Base-by-base conservation (phyloP, 2,797 vertebrate species). In the Pterois miles region DNA sequence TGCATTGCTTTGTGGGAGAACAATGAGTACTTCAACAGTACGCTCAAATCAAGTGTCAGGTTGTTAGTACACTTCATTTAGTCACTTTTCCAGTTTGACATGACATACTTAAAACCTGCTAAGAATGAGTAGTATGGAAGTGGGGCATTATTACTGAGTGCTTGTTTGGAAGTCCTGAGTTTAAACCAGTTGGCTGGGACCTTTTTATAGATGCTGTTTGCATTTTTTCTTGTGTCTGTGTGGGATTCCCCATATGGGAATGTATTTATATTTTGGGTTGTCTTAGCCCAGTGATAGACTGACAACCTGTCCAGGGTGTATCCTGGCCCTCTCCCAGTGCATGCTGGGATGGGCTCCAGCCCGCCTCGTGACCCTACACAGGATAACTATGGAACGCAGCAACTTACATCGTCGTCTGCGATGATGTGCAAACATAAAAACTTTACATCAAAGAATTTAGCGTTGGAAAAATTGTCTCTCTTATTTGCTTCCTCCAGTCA, bases 271-370 rank as follows among this genome's bases (percentile, higher is more conserved):
- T 18, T 62, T 22, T 78, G 18, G 54, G 59, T 34, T 59, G 20
- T 50, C 29, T 60, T 43, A 29, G n/a, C 31, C 22, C 22, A 36
- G 50, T 56, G 34, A 54, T 68, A 9, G 1, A 46, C 27, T 56
- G 71, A n/a, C 29, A 64, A 2, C 36, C 25, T 22, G 23, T 11
- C 23, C 59, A 29, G 22, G 46, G 31, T 38, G 20, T 53, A 11
- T 50, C 22, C 22, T 64, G 59, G 33, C 46, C 31, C 36, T 53
- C 43, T 53, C 22, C 27, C 63, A 66, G 46, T 56, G 59, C 33
- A 74, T 43, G 27, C 73, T 71, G 70, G 38, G 46, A 74, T 56
- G 8, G 3, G 6, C 74, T 58, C 33, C 34, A 48, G 63, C 4
- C 29, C 2, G 10, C 29, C 23, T 33, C 43, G 6, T n/a, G 48